Percentiles rank a stretch among this genome's conserved stretches.
These are phyloP conservation scores for Dinomys branickii DNA, from an alignment of 2,113 vertebrate species.

Conservation along the genomic window DNA sequence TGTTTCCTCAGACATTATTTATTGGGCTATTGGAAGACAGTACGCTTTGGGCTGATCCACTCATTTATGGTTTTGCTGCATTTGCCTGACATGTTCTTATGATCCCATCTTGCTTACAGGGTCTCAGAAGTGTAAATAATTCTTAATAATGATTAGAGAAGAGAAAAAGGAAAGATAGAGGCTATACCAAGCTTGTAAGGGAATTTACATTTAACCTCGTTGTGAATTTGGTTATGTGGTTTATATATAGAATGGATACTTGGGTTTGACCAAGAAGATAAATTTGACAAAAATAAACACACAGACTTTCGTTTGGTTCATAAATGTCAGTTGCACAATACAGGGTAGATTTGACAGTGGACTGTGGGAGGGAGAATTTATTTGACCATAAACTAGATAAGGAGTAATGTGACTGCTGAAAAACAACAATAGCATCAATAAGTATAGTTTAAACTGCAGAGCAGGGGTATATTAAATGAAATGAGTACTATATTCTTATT, in stretches of 20 bases:
- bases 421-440: not conserved
- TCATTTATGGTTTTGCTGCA: conserved; percentile 43
- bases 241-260: conserved; percentile 59
- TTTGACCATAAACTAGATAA: conserved; percentile 50
- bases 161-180: conserved; percentile 54
- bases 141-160: conserved; percentile 52
- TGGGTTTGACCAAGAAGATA: conserved; percentile 57
- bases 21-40: conserved; percentile 16
- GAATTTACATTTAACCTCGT: conserved; percentile 71
- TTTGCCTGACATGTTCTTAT: conserved; percentile 59
- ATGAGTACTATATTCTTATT: not conserved
- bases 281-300: conserved; percentile 62
- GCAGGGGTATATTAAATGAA: not conserved
- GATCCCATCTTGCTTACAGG: conserved; percentile 47
- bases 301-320: conserved; percentile 35
- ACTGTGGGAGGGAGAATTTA: conserved; percentile 47
- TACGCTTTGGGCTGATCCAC: not conserved
- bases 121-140: conserved; percentile 66
- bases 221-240: conserved; percentile 55
- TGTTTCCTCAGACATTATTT: conserved; percentile 1
- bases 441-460: not conserved
- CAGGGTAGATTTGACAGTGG: conserved; percentile 46
- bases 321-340: conserved; percentile 49
- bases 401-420: not conserved
- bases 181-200: conserved; percentile 31